Evolutionary conservation across 2,797 vertebrate genomes (phyloP), one percentile per base, ranked within the genome.

Genomic region (Euphonia xanthogaster): DNA sequence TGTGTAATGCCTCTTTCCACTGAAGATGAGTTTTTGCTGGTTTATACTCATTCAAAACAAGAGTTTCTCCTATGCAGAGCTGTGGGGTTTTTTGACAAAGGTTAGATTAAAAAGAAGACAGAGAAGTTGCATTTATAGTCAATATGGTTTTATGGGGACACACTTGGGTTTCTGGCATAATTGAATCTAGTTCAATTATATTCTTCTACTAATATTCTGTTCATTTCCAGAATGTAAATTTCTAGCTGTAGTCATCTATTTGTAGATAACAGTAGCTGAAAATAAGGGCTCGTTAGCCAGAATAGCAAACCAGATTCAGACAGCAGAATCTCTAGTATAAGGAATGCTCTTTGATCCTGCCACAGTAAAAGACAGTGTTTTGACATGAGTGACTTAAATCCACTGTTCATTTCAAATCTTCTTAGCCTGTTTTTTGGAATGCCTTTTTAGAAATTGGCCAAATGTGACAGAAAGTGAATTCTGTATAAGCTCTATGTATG

Each of bases 341-440:
- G 60, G 40, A 70, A 82, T 42, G 33, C 44, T 93, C 74, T 94
- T 93, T 93, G 77, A 89, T 93, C 86, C 63, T 79, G 44, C 51
- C 48, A 21, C 4, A 7, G 71, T 76, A 62, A 84, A 84, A 88
- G 65, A 30, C 13, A 78, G 22, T 42, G 42, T 84, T 90, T 84
- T 93, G 88, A 91, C 83, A 54, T 45, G 21, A 78, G 39, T 81
- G 39, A 82, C 80, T 84, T 90, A 90, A 92, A 83, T 54, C 28
- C 31, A 35, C 31, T 54, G 30, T 72, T 93, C 35, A 16, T 90
- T 95, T 85, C 40, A 73, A 70, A 65, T 84, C 39, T 58, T 79
- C 55, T 75, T 90, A 76, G 15, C 44, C 44, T 70, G 24, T 12
- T 63, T 92, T 81, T 84, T 65, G 40, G 62, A 92, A 45, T n/a